These are phyloP conservation scores for Drosophila quadrilineata DNA, from an alignment of 1,140 invertebrate genomes.

Conservation along the genomic window DNA sequence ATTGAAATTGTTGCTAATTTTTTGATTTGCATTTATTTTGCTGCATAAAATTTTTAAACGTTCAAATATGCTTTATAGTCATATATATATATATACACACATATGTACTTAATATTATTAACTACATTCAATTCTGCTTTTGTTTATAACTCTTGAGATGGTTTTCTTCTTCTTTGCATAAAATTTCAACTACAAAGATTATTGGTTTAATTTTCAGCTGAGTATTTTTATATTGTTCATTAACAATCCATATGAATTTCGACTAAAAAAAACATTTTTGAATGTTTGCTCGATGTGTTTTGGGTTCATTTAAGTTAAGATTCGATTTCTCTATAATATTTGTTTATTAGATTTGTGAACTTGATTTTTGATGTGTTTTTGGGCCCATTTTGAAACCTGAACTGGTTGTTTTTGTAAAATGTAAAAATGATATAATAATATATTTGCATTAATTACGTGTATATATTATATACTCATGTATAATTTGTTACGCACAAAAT, in stretches of 20 bases:
- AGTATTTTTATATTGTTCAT: conserved; percentile 31
- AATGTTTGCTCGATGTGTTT: conserved; percentile 69
- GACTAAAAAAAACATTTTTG: conserved; percentile 72
- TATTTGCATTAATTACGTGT: conserved; percentile 8
- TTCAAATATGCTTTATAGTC: conserved; percentile 53
- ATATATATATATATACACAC: conserved; percentile 58
- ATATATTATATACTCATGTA: background rate
- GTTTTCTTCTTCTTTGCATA: conserved; percentile 33
- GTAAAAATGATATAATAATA: conserved; percentile 52
- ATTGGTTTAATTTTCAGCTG: conserved; percentile 14
- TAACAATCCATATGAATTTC: conserved; percentile 50
- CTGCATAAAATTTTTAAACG: conserved; percentile 66
- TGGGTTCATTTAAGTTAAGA: conserved; percentile 17
- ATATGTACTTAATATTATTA: conserved; percentile 58
- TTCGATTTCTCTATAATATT: conserved; percentile 26
- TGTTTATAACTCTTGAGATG: conserved; percentile 37
- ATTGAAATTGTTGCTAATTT: conserved; percentile 48
- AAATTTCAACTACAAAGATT: conserved; percentile 41
- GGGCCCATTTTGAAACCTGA: conserved; percentile 77
- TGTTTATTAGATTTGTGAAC: conserved; percentile 46
- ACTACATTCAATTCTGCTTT: conserved; percentile 10
- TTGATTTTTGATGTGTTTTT: no score
- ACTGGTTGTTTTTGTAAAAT: conserved; percentile 56
- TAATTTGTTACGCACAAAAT: conserved; percentile 29
- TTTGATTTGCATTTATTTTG: conserved; percentile 45